phyloP scores from a whole-genome alignment of 2,797 vertebrate genomes.

The Rhincodon typus region DNA sequence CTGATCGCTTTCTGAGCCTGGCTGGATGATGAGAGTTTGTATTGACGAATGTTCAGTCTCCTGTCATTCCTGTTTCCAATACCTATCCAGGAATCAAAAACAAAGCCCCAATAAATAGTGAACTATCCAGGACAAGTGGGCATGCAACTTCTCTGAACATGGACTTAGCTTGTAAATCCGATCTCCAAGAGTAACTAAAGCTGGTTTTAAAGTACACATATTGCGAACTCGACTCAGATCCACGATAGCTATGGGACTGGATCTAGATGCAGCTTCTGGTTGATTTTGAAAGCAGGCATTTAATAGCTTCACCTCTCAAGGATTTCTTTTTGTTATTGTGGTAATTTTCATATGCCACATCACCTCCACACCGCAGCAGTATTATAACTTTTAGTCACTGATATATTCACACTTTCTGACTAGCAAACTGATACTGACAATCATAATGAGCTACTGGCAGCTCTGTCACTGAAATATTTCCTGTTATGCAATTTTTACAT shows the following conservation, averaged over 20 bases:
- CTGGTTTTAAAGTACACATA: background rate
- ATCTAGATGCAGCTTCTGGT: background rate
- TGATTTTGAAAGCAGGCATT: background rate
- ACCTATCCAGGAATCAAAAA: background rate
- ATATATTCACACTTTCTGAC: background rate
- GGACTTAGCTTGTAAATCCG: background rate
- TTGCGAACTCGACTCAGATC: background rate
- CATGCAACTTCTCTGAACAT: background rate
- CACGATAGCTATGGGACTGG: background rate
- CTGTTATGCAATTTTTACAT: background rate
- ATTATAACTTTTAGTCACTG: background rate
- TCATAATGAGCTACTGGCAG: conserved; percentile 1
- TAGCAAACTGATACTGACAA: background rate
- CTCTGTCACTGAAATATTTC: background rate
- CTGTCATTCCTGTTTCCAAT: background rate
- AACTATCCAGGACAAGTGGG: background rate
- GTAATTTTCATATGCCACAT: background rate
- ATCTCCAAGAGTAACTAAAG: background rate
- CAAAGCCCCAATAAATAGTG: background rate
- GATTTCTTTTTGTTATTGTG: background rate
- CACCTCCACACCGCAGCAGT: background rate
- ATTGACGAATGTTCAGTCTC: background rate
- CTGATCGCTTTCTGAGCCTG: background rate
- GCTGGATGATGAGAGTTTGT: background rate
- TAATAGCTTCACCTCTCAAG: background rate